These are phyloP conservation scores for Menidia menidia DNA, from an alignment of 2,797 vertebrate genomes.

Conservation along the genomic window DNA sequence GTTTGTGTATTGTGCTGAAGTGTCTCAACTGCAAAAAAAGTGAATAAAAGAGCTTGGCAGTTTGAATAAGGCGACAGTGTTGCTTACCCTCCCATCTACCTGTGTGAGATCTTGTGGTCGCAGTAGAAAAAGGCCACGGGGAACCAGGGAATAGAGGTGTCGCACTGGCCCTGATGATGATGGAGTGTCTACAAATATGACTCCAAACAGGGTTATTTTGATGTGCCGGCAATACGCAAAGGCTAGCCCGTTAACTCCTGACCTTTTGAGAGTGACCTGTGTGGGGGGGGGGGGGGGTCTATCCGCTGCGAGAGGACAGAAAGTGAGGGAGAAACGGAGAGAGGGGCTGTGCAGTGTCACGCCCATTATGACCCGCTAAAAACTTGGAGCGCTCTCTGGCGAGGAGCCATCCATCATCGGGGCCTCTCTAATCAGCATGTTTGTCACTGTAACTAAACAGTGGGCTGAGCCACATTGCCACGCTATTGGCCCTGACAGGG, in stretches of 20 bases:
- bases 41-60: slow-evolving; percentile 59
- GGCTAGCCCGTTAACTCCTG: slow-evolving; percentile 82
- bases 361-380: slow-evolving; percentile 92
- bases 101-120: slow-evolving; percentile 62
- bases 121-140: slow-evolving; percentile 75
- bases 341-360: slow-evolving; percentile 86
- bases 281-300: slow-evolving; percentile 77
- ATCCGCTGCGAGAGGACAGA: slow-evolving; percentile 66
- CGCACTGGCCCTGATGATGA: slow-evolving; percentile 80
- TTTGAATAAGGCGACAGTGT: slow-evolving; percentile 78
- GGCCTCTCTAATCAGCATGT: slow-evolving; percentile 88
- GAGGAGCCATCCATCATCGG: slow-evolving; percentile 89
- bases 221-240: slow-evolving; percentile 78
- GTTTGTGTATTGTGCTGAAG: slow-evolving; percentile 42
- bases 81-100: slow-evolving; percentile 72
- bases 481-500: slow-evolving; percentile 88
- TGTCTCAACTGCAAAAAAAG: slow-evolving; percentile 53
- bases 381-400: slow-evolving; percentile 87
- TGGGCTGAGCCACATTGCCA: slow-evolving; percentile 78
- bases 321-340: slow-evolving; percentile 64
- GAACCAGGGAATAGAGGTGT: slow-evolving; percentile 78
- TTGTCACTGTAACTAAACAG: slow-evolving; percentile 91
- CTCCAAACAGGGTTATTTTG: slow-evolving; percentile 86
- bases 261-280: slow-evolving; percentile 82
- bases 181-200: slow-evolving; percentile 87